These are phyloP conservation scores for Ptiloglossa arizonensis DNA, from an alignment of 1,140 invertebrate species.

Conservation along the genomic window DNA sequence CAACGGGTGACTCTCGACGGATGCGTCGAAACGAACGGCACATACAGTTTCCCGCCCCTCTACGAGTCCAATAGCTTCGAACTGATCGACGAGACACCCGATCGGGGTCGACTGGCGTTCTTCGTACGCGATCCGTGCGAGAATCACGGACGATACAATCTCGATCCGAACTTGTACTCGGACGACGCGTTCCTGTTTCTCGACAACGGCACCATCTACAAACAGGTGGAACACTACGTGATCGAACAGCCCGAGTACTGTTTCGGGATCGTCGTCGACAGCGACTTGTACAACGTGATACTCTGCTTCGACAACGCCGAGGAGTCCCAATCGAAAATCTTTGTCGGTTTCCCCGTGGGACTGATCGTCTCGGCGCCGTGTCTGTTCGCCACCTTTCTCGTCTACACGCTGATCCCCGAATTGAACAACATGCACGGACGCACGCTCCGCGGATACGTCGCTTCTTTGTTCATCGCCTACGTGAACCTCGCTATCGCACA, in stretches of 20 bases:
- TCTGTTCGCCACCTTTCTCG: constrained; percentile 80
- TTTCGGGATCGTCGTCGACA: constrained; percentile 30
- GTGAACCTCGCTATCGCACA: constrained; percentile 77
- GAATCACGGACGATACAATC: constrained; percentile 67
- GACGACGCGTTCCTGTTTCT: constrained; percentile 81
- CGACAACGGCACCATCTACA: constrained; percentile 82
- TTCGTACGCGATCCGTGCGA: constrained; percentile 50
- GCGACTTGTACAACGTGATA: constrained; percentile 35
- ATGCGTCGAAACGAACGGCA: constrained; percentile 1
- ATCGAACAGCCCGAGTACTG: constrained; percentile 54
- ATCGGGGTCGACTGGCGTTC: constrained; percentile 25
- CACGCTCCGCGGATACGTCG: constrained; percentile 81
- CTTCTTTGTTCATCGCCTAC: constrained; percentile 80
- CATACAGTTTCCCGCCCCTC: constrained; percentile 35
- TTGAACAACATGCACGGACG: constrained; percentile 83
- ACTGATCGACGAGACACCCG: not conserved
- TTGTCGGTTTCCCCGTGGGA: constrained; percentile 59
- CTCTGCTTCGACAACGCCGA: constrained; percentile 49
- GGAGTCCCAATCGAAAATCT: not conserved
- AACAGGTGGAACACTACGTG: constrained; percentile 58
- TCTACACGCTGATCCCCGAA: constrained; percentile 82
- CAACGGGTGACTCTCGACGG: not conserved
- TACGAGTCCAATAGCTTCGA: not conserved
- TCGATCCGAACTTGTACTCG: constrained; percentile 77
- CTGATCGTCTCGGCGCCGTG: constrained; percentile 82